These are phyloP conservation scores for Coremacera marginata DNA, from an alignment of 2,888 invertebrate species.

Conservation along the genomic window DNA sequence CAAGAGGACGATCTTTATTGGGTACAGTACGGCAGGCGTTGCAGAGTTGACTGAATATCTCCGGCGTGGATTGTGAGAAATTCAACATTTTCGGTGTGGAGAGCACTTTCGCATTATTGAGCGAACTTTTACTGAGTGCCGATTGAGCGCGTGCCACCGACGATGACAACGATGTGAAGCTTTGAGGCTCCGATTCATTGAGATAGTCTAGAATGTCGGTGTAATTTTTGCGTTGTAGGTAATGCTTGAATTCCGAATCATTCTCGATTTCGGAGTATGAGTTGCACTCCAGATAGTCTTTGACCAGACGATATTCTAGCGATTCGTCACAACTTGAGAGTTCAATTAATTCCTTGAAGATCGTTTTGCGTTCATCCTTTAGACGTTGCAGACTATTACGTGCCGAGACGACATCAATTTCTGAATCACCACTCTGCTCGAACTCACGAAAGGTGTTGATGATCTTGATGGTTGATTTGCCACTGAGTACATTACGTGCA, in stretches of 20 bases:
- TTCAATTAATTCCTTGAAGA: conserved; percentile 64
- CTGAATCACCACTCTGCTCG: conserved; percentile 50
- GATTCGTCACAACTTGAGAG: conserved; percentile 66
- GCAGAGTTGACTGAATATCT: conserved; percentile 53
- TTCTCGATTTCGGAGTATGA: conserved; percentile 68
- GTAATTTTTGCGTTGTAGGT: conserved; percentile 67
- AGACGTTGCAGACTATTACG: conserved; percentile 57
- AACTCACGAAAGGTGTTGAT: conserved; percentile 58
- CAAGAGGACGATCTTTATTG: background rate
- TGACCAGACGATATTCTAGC: conserved; percentile 65
- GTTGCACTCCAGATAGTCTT: conserved; percentile 68
- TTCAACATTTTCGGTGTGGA: conserved; percentile 60
- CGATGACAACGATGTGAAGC: conserved; percentile 59
- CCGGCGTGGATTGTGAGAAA: conserved; percentile 52
- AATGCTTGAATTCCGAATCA: conserved; percentile 65
- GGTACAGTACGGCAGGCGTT: conserved; percentile 52
- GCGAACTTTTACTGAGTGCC: conserved; percentile 57
- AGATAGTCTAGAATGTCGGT: conserved; percentile 65
- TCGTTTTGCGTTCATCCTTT: conserved; percentile 60
- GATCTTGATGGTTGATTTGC: conserved; percentile 63
- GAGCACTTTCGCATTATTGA: conserved; percentile 57
- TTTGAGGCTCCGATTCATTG: conserved; percentile 58
- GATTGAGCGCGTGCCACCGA: conserved; percentile 61
- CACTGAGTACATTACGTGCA: conserved; percentile 61
- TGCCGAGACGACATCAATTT: conserved; percentile 46